phyloP scores from a whole-genome alignment of 1,140 invertebrate genomes.

The Drosophila parvula region DNA sequence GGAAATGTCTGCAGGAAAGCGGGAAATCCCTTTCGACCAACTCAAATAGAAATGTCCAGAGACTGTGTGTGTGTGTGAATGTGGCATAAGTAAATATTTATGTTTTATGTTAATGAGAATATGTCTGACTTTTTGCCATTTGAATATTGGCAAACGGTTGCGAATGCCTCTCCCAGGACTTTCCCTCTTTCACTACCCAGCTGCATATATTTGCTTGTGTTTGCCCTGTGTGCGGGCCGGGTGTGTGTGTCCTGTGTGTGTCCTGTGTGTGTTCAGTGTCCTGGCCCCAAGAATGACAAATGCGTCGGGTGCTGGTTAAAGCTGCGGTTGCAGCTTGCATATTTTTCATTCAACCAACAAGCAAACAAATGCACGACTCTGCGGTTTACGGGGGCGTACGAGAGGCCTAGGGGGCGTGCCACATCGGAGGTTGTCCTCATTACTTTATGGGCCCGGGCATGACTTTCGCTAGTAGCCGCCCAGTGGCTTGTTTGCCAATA shows the following conservation, averaged over 20 bases:
- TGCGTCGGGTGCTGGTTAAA: conserved; percentile 73
- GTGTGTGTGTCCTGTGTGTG: conserved; percentile 5
- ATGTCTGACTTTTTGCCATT: conserved; percentile 82
- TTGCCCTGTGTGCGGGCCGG: conserved; percentile 4
- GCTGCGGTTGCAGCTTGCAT: conserved; percentile 69
- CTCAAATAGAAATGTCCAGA: conserved; percentile 73
- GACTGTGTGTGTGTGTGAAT: conserved; percentile 29
- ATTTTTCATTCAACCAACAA: conserved; percentile 51
- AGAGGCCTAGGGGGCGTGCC: conserved; percentile 5
- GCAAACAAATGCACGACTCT: conserved; percentile 56
- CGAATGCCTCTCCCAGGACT: conserved; percentile 46
- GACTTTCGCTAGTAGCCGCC: conserved; percentile 64
- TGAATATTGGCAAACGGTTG: conserved; percentile 77
- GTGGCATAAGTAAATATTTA: conserved; percentile 82
- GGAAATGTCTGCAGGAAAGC: conserved; percentile 50
- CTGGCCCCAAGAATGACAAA: conserved; percentile 71
- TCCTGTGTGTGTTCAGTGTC: conserved; percentile 13
- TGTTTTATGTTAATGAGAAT: conserved; percentile 84
- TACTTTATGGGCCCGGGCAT: conserved; percentile 56
- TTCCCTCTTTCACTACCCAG: conserved; percentile 20
- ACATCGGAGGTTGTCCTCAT: conserved; percentile 14
- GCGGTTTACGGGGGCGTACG: conserved; percentile 40
- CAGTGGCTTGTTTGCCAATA: conserved; percentile 68
- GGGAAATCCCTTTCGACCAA: conserved; percentile 56
- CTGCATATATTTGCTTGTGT: conserved; percentile 33